Base-by-base conservation (phyloP, 2,113 vertebrate genomes). In the Syngnathus floridae region DNA sequence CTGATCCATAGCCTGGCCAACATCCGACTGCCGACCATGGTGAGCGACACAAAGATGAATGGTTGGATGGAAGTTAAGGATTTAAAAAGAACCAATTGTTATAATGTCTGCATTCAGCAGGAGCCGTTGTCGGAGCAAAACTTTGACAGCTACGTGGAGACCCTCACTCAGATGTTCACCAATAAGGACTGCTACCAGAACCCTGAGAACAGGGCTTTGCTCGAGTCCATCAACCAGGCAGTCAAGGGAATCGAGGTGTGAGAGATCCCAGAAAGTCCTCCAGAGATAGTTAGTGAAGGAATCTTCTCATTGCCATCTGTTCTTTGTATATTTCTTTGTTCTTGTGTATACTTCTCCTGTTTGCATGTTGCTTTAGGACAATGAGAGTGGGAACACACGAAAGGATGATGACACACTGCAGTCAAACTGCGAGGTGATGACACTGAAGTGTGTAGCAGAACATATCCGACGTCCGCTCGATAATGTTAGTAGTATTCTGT, bases 211-310 rank as follows among this genome's bases (percentile, higher is more conserved):
- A 94, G 94, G 73, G 95, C 93, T 67, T 92, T 99, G 78, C 91
- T 99, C 51, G 97, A 99, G 82, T 97, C 92, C 87, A 98, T 99
- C 90, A 96, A 97, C 85, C 95, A 98, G 89, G 96, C 97, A 0
- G 94, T 99, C 77, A 95, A 97, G 85, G 96, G 96, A 82, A 99
- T 99, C 65, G 94, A 98, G 83, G 97, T 98, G 79, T 98, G 95
- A 90, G 4, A 9, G 45, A 45, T 74, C 4, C 57, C 41, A 67
- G 75, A 1, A 43, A 37, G 48, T 43, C 36, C 36, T 9, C 48
- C 17, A 58, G 41, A 77, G 48, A 77, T 77, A 65, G 52, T 84
- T 55, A 72, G 71, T 81, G 66, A 61, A 77, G 40, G 64, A 56
- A 73, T 75, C 36, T 75, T 80, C 79, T 79, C 65, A 76, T 76